phyloP scores from a whole-genome alignment of 2,888 invertebrate genomes.

The Amblyjoppa fuscipennis region DNA sequence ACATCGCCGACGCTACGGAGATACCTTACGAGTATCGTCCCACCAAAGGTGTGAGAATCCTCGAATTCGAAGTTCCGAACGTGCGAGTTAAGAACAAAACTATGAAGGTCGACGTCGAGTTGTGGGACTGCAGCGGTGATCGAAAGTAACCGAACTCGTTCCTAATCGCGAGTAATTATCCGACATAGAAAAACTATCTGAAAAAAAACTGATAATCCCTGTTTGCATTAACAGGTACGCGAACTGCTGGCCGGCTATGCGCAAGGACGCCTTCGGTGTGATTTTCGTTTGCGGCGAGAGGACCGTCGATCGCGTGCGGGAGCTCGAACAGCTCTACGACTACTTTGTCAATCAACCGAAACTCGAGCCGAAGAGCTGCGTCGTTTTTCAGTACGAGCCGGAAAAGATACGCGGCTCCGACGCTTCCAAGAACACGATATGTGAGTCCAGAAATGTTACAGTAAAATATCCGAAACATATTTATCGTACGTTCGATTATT shows the following conservation, averaged over 20 bases:
- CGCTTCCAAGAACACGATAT: slow-evolving; percentile 84
- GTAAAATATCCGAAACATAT: background rate
- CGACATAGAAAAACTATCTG: background rate
- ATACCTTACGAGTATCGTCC: slow-evolving; percentile 88
- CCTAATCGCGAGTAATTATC: background rate
- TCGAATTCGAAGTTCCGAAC: slow-evolving; percentile 91
- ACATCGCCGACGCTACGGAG: slow-evolving; percentile 90
- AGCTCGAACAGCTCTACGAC: slow-evolving; percentile 89
- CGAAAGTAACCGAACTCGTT: slow-evolving; percentile 86
- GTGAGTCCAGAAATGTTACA: slow-evolving; percentile 82
- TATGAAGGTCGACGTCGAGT: slow-evolving; percentile 89
- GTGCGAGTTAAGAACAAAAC: slow-evolving; percentile 87
- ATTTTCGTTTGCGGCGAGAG: slow-evolving; percentile 90
- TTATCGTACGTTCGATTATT: background rate
- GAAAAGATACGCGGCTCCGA: slow-evolving; percentile 85
- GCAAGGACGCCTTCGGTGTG: slow-evolving; percentile 89
- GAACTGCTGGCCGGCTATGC: slow-evolving; percentile 92
- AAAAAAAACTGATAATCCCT: slow-evolving; percentile 26
- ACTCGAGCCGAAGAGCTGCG: slow-evolving; percentile 89
- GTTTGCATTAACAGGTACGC: slow-evolving; percentile 87
- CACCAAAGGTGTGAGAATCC: slow-evolving; percentile 91
- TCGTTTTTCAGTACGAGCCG: slow-evolving; percentile 87
- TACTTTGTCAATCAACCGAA: slow-evolving; percentile 90
- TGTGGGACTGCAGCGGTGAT: slow-evolving; percentile 94
- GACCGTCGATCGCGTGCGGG: slow-evolving; percentile 86